Conservation (phyloP, 2,797 vertebrate species). For the Hozukius guyotensis region DNA sequence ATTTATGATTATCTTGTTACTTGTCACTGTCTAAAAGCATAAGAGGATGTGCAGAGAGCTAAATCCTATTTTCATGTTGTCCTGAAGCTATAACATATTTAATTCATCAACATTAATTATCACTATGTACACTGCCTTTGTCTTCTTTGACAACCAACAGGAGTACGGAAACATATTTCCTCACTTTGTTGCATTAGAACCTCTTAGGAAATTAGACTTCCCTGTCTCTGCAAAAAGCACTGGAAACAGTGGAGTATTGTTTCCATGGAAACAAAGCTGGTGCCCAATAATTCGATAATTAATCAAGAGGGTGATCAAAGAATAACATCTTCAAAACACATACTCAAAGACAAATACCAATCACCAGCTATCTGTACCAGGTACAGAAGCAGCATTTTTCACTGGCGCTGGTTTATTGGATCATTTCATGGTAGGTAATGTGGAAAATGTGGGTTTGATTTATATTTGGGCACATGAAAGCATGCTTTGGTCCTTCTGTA, state of each 20-base stretch:
- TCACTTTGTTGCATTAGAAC: conserved; percentile 22
- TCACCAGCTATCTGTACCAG: not conserved
- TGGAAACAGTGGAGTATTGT: conserved; percentile 26
- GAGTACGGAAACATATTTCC: conserved; percentile 24
- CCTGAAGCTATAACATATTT: not conserved
- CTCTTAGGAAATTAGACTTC: conserved; percentile 30
- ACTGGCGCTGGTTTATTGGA: conserved; percentile 12
- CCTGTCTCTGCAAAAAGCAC: conserved; percentile 13
- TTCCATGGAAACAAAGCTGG: conserved; percentile 68
- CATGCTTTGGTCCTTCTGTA: conserved; percentile 16
- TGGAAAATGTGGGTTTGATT: conserved; percentile 23
- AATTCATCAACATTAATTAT: conserved; percentile 28
- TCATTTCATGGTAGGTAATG: conserved; percentile 34
- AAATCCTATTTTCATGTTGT: conserved; percentile 6
- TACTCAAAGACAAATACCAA: conserved; percentile 15
- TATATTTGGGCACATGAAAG: conserved; percentile 21
- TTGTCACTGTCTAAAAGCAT: not conserved
- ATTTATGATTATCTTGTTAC: not conserved
- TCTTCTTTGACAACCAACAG: conserved; percentile 6
- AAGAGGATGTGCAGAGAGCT: not conserved
- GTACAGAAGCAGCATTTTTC: not conserved
- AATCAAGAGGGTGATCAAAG: conserved; percentile 58
- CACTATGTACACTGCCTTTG: not conserved
- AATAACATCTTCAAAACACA: conserved; percentile 30
- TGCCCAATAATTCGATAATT: conserved; percentile 48